These are phyloP conservation scores for Oncorhynchus tshawytscha DNA, from an alignment of 2,113 vertebrate species.

Conservation along the genomic window DNA sequence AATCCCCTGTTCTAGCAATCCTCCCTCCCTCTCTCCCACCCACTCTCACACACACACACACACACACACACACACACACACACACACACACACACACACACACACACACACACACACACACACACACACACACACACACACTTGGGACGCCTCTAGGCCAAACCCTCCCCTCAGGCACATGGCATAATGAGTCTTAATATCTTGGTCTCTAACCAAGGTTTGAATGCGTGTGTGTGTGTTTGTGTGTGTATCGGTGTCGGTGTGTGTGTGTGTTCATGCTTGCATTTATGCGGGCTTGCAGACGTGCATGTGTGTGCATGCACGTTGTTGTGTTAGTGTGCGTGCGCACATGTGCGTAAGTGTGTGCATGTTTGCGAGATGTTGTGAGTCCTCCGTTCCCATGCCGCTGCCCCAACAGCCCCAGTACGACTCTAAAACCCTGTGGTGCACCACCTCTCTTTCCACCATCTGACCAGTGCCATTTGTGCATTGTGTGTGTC, in stretches of 20 bases:
- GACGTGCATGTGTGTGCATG: neutral
- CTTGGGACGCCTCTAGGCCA: constrained; percentile 52
- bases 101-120: too few relatives aligned
- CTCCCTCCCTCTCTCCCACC: constrained; percentile 45
- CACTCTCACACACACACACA: constrained; percentile 28
- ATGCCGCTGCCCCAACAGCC: constrained; percentile 46
- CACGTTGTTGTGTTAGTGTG: neutral
- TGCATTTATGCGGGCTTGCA: neutral
- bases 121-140: too few relatives aligned
- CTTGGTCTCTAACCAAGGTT: constrained; percentile 47
- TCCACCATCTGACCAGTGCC: constrained; percentile 64
- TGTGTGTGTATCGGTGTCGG: neutral
- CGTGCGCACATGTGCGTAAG: neutral
- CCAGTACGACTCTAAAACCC: constrained; percentile 56
- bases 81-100: constrained; percentile 43
- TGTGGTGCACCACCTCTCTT: constrained; percentile 49
- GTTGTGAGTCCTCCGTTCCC: constrained; percentile 33
- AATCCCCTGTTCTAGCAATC: constrained; percentile 78
- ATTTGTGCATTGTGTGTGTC: constrained; percentile 72
- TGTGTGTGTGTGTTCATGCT: neutral
- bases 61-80: constrained; percentile 40
- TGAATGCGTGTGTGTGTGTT: neutral
- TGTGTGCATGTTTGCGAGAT: neutral
- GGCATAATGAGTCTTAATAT: constrained; percentile 61
- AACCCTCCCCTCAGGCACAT: constrained; percentile 58